Evolutionary conservation across 2,888 invertebrate genomes (phyloP), one percentile per base, ranked within the genome.

Genomic region (Melanophora roralis): DNA sequence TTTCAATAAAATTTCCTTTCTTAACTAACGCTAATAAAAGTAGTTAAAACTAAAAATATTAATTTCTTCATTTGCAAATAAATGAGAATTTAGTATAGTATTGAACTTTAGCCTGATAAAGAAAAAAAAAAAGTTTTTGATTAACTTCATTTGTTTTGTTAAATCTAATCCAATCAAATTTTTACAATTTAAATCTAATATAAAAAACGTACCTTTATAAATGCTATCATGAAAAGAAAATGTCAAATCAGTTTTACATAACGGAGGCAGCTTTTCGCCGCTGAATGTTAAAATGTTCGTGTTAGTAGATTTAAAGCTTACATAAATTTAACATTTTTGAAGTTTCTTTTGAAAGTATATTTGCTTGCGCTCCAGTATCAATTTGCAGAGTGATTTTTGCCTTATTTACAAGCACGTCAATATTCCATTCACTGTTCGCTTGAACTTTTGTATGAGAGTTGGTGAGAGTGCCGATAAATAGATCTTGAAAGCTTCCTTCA

Each of bases 61-160:
- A n/a, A n/a, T n/a, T n/a, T 75, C 75, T 60, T 75, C 23, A 43
- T 60, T 57, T 36, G 3, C 27, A 27, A 27, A 27, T 27, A 27
- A 4, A 51, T 51, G 11, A 5, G 27, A 51, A 51, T 51, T n/a
- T n/a, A n/a, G n/a, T n/a, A n/a, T 8, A 3, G 3, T 51, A 8
- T 51, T 3, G 4, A 51, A 5, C 2, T 7, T 40, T 40, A 7
- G 4, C 4, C 11, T 11, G 8, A 11, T 7, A n/a, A 11, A 40
- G 4, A 40, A 3, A 2, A 40, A 4, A 40, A 7, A 7, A 40
- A 40, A 4, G 2, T 11, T 40, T n/a, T 40, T 40, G n/a, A 40
- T n/a, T 40, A 40, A 40, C 3, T 40, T 40, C 40, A 40, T 40
- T 40, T 40, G 40, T 40, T 40, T 40, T n/a, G 40, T 11, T 40